These are phyloP conservation scores for Muscicapa comitata DNA, from an alignment of 2,797 vertebrate genomes.

Conservation along the genomic window DNA sequence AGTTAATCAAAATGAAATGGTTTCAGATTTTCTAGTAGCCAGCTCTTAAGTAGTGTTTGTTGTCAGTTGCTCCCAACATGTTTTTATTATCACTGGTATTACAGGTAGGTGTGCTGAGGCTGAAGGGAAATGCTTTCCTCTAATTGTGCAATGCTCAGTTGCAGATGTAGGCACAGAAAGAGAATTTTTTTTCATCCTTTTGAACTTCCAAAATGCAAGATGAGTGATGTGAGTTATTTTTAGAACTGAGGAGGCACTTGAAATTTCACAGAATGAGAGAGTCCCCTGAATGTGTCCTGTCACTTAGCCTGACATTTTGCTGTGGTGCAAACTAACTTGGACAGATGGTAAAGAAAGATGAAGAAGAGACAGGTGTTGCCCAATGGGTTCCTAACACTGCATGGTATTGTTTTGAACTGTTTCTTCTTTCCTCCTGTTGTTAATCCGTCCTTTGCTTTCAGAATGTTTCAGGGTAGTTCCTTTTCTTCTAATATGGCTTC, in stretches of 20 bases:
- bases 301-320: constrained; percentile 9
- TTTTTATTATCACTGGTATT: background rate
- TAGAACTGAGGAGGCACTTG: background rate
- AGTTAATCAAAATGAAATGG: background rate
- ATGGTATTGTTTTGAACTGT: background rate
- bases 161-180: background rate
- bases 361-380: background rate
- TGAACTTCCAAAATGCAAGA: background rate
- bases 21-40: background rate
- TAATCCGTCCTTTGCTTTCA: background rate
- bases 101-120: background rate
- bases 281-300: constrained; percentile 41
- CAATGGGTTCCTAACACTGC: background rate
- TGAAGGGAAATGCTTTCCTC: background rate
- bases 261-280: constrained; percentile 24
- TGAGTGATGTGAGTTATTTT: constrained; percentile 31
- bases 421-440: background rate
- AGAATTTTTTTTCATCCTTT: background rate
- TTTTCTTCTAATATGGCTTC: background rate
- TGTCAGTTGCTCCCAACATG: fast-evolving
- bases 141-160: background rate
- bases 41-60: background rate
- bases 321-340: background rate
- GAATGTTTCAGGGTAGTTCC: background rate
- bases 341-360: constrained; percentile 37